Base-by-base conservation (phyloP, 2,888 invertebrate genomes). In the Cheilosia impressa region DNA sequence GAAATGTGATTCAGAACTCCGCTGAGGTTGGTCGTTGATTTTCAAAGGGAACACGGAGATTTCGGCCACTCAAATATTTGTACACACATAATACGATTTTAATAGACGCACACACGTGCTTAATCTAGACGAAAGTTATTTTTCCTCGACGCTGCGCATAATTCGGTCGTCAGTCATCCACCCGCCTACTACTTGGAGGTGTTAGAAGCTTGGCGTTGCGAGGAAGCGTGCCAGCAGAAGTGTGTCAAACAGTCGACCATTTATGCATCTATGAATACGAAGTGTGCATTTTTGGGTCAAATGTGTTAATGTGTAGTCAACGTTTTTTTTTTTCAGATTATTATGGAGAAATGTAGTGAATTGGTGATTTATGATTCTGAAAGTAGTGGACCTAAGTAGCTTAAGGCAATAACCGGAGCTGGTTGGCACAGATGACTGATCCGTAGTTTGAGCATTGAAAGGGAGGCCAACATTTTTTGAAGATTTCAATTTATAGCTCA, bases 1-100 rank as follows among this genome's bases (percentile, higher is more conserved):
- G 41, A 43, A 38, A 45, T 65, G 47, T 63, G 57, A 77, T 68
- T 65, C 52, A 73, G 53, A 81, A 5, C n/a, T 22, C 22, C 17
- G 27, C 19, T 72, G 15, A 31, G 41, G 19, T 41, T 45, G 27
- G 24, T 52, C 50, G 71, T 24, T 50, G 17, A 24, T 22, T 19
- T 41, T 27, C 5, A 47, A 57, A 69, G 17, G 13, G 17, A 15
- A 2, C 13, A 15, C 31, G 47, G 19, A 22, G 65, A 52, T 52
- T 34, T 24, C 19, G 43, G 13, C 15, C 15, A 27, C 15, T 52
- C 41, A 52, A n/a, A 52, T n/a, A 9, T 17, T 9, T 38, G 31
- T 38, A 17, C 5, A 52, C 2, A 19, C 9, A 60, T 62, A 63
- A 75, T 57, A 27, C 47, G 57, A 75, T 65, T 75, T 66, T 1